Evolutionary conservation across 2,113 vertebrate genomes (phyloP).

Genomic region (Dicerorhinus sumatrensis): DNA sequence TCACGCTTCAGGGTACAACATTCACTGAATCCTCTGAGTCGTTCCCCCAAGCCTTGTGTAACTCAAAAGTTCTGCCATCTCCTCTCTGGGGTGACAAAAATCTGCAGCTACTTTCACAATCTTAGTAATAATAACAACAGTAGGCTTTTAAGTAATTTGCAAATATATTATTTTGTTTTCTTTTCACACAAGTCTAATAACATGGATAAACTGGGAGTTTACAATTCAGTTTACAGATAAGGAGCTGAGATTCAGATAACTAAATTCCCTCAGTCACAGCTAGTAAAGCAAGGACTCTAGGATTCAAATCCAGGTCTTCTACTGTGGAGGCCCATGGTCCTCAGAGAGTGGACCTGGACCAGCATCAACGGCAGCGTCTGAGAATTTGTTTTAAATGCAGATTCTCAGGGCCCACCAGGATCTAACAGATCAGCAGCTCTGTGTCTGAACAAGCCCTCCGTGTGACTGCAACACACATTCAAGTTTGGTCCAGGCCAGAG

Average conservation of each 20-base stretch:
- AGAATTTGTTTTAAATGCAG: neutral
- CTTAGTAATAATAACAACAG: neutral
- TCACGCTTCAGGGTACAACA: neutral
- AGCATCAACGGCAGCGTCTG: neutral
- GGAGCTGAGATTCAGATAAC: neutral
- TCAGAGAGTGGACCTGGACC: neutral
- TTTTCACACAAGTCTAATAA: conserved; percentile 6
- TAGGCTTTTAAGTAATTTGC: neutral
- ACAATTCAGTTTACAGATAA: neutral
- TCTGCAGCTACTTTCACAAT: neutral
- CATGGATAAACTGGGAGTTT: neutral
- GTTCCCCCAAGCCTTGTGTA: neutral
- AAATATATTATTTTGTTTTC: neutral
- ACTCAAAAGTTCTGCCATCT: neutral
- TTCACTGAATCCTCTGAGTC: neutral
- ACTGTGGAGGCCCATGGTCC: neutral
- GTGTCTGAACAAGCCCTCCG: neutral
- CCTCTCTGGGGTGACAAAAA: neutral
- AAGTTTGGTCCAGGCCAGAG: neutral
- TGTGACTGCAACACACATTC: accelerated
- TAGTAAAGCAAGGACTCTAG: neutral
- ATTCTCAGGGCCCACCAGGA: neutral
- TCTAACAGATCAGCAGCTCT: neutral
- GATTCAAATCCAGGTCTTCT: neutral
- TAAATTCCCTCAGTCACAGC: neutral